Conservation (phyloP, 2,888 invertebrate genomes). For the Dasysyrphus albostriatus region DNA sequence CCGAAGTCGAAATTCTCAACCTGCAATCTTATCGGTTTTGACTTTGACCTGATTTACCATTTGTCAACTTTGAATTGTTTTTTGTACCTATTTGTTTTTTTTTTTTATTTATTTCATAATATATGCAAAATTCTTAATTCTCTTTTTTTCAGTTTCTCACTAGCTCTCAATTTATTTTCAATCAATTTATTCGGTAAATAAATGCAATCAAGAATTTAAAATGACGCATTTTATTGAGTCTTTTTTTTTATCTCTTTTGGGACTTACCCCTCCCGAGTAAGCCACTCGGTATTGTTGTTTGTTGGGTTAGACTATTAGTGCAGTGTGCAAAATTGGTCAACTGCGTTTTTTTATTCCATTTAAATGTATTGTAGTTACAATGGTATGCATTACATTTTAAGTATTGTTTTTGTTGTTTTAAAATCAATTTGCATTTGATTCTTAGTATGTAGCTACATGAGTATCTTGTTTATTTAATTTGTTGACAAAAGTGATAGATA, state of each 20-base stretch:
- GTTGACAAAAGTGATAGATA: too few relatives aligned
- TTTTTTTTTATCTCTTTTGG: constrained; percentile 14
- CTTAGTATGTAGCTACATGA: too few relatives aligned
- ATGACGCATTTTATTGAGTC: constrained; percentile 30
- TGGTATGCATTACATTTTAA: not conserved
- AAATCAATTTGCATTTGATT: not conserved
- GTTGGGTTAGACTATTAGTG: constrained; percentile 31
- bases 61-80: not conserved
- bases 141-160: not conserved
- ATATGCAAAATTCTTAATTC: not conserved
- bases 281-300: not conserved
- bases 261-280: not conserved
- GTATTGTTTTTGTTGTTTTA: not conserved
- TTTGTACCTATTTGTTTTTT: too few relatives aligned
- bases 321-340: constrained; percentile 57
- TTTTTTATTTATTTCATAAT: too few relatives aligned
- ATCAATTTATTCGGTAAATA: constrained; percentile 5
- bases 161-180: not conserved
- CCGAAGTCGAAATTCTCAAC: not conserved
- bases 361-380: not conserved
- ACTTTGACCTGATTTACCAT: not conserved
- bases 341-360: constrained; percentile 3
- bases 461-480: too few relatives aligned
- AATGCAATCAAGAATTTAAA: constrained; percentile 15
- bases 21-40: not conserved